Conservation (phyloP, 2,888 invertebrate genomes). For the Hesperia comma region DNA sequence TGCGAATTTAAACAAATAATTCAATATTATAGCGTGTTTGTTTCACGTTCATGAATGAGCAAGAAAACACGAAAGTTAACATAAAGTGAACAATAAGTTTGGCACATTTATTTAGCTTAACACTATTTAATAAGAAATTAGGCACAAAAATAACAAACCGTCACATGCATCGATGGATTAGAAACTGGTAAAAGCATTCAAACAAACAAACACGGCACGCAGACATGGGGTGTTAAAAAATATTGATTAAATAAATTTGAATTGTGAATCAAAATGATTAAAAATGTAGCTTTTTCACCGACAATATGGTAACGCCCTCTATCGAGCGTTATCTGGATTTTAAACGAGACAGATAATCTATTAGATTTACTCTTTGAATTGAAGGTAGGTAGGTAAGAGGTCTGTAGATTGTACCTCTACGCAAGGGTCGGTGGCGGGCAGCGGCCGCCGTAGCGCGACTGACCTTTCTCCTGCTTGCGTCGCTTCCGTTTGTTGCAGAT, state of each 20-base stretch:
- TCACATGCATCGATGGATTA: neutral
- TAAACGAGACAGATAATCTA: neutral
- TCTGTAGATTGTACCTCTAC: neutral
- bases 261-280: constrained; percentile 9
- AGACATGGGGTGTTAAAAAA: neutral
- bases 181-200: neutral
- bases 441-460: constrained; percentile 64
- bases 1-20: too few relatives aligned
- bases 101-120: too few relatives aligned
- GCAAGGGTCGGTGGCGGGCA: constrained; percentile 55
- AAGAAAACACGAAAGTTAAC: too few relatives aligned
- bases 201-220: neutral
- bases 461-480: constrained; percentile 99
- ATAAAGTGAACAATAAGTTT: too few relatives aligned
- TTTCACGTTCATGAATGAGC: too few relatives aligned
- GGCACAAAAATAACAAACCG: constrained; percentile 1
- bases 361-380: neutral
- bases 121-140: too few relatives aligned
- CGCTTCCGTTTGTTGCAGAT: constrained; percentile 98
- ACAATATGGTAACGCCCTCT: constrained; percentile 60
- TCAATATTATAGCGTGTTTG: too few relatives aligned
- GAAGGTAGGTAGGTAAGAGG: constrained; percentile 1
- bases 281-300: constrained; percentile 59
- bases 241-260: neutral
- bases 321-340: neutral